These are phyloP conservation scores for Kryptolebias ocellatus DNA, from an alignment of 2,797 vertebrate species.

Conservation along the genomic window DNA sequence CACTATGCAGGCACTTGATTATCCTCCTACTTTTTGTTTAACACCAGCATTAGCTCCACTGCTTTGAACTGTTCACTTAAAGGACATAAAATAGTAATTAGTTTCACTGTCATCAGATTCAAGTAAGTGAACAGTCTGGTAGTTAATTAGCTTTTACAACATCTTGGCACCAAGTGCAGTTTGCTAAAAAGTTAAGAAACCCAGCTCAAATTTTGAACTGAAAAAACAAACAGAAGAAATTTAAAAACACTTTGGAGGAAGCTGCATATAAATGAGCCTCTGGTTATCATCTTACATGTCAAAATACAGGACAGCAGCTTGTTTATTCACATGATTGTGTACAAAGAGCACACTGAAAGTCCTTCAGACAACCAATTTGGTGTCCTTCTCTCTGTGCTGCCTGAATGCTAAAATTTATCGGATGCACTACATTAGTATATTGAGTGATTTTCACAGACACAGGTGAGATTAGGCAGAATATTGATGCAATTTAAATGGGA, in stretches of 20 bases:
- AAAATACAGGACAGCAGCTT: neutral
- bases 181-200: neutral
- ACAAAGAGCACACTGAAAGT: neutral
- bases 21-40: neutral
- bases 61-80: neutral
- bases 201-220: neutral
- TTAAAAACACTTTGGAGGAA: no score
- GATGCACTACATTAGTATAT: neutral
- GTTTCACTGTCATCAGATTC: neutral
- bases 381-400: neutral
- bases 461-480: constrained; percentile 10
- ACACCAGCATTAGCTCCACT: neutral
- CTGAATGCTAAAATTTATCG: neutral
- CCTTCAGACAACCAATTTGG: neutral
- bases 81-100: neutral
- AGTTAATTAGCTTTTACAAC: neutral
- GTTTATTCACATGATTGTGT: neutral
- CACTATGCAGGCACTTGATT: no score
- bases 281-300: no score
- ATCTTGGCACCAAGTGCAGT: neutral
- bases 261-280: no score
- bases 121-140: neutral
- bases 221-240: neutral
- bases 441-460: neutral
- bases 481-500: neutral